Base-by-base conservation (phyloP, 2,113 vertebrate genomes). In the Piprites chloris region DNA sequence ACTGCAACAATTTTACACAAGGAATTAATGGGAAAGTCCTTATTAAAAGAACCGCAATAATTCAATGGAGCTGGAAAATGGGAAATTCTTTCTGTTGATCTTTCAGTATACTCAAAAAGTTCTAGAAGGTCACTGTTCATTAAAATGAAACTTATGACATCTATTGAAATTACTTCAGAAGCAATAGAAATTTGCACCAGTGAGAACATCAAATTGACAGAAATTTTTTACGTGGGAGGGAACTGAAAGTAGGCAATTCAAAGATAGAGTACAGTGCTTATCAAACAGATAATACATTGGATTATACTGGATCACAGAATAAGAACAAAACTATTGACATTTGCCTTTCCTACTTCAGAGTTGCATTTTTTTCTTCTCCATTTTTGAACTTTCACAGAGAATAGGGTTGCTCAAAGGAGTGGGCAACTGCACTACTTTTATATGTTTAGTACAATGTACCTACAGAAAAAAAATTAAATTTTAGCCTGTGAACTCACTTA, bases 261-360 rank as follows among this genome's bases (percentile, higher is more conserved):
- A 71, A 47, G 9, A 35, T 2, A 24, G 26, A 53, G 4, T 37
- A 5, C 6, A 55, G 53, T 0, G 1, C 2, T 12, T 14, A 49
- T 49, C 19, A 71, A 44, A 74, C 0, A 52, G 15, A 59, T 39
- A 76, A 26, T 56, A 19, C 9, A 1, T 67, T 58, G 46, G 19
- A 22, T 63, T 76, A 32, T 35, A 53, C 5, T 46, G 2, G 23
- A 33, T 28, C 20, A 44, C 11, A 66, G 7, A 14, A 9, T 28
- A 62, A 50, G n/a, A 81, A 44, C 1, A 62, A 49, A 71, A 15
- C 21, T 35, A 23, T 11, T 14, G 22, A 52, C 15, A 44, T 81
- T 69, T 79, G 63, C 7, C 8, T 79, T 63, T 72, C 13, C 9
- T 63, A 17, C 37, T 92, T 58, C 23, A 69, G 33, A 61, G 18